phyloP scores from a whole-genome alignment of 2,113 vertebrate species.

The Pionites leucogaster region DNA sequence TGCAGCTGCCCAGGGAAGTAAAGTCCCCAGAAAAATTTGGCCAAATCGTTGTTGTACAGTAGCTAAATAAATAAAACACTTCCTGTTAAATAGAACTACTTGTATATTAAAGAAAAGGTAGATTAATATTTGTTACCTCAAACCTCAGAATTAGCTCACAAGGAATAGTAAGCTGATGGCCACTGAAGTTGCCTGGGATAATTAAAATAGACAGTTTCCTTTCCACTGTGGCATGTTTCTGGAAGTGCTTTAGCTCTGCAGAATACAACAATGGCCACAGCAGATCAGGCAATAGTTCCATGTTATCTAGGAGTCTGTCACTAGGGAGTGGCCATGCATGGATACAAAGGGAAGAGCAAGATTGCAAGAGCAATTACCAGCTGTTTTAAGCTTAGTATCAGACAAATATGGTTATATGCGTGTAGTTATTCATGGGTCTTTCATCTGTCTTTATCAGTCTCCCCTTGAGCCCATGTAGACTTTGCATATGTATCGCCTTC shows the following conservation, averaged over 20 bases:
- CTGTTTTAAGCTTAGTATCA: neutral
- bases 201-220: neutral
- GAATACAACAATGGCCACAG: neutral
- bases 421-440: neutral
- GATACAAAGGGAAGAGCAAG: neutral
- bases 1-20: neutral
- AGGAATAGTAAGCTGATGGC: neutral
- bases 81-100: neutral
- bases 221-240: neutral
- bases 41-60: neutral
- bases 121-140: neutral
- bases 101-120: constrained; percentile 10
- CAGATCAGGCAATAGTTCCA: neutral
- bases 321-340: neutral
- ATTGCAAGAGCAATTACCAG: neutral
- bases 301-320: neutral
- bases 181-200: neutral
- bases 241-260: neutral
- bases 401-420: too few species aligned
- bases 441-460: neutral
- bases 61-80: neutral
- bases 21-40: neutral
- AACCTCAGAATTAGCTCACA: neutral
- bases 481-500: neutral
- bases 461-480: neutral